phyloP scores from a whole-genome alignment of 2,888 invertebrate genomes.

The Agrochola lychnidis region DNA sequence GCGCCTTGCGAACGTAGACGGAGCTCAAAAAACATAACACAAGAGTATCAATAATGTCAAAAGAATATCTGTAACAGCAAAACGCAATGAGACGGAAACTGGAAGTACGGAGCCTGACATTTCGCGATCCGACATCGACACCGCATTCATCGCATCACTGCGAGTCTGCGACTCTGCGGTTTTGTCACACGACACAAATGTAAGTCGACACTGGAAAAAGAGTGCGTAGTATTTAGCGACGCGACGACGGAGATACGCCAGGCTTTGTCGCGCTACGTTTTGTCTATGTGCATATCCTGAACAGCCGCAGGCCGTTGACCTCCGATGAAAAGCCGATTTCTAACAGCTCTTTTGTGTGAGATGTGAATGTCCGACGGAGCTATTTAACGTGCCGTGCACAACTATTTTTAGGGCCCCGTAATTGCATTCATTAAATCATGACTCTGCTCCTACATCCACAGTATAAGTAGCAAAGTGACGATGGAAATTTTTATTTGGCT shows the following conservation, averaged over 20 bases:
- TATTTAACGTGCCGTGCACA: constrained; percentile 64
- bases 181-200: constrained; percentile 64
- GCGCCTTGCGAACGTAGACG: not conserved
- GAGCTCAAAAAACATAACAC: constrained; percentile 21
- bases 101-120: constrained; percentile 50
- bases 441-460: constrained; percentile 31
- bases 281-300: constrained; percentile 89
- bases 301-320: constrained; percentile 81
- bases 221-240: constrained; percentile 66
- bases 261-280: constrained; percentile 81
- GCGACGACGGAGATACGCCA: constrained; percentile 67
- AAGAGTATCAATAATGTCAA: constrained; percentile 39
- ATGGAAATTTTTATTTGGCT: constrained; percentile 11
- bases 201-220: constrained; percentile 59
- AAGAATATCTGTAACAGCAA: constrained; percentile 44
- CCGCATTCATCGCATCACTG: constrained; percentile 58
- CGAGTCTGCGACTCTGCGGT: constrained; percentile 58
- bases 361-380: constrained; percentile 76
- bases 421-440: constrained; percentile 58
- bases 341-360: constrained; percentile 76
- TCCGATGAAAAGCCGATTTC: constrained; percentile 83
- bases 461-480: constrained; percentile 34
- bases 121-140: constrained; percentile 61
- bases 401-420: constrained; percentile 63
- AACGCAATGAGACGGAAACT: constrained; percentile 50